These are phyloP conservation scores for Spea bombifrons DNA, from an alignment of 2,113 vertebrate genomes.

Conservation along the genomic window DNA sequence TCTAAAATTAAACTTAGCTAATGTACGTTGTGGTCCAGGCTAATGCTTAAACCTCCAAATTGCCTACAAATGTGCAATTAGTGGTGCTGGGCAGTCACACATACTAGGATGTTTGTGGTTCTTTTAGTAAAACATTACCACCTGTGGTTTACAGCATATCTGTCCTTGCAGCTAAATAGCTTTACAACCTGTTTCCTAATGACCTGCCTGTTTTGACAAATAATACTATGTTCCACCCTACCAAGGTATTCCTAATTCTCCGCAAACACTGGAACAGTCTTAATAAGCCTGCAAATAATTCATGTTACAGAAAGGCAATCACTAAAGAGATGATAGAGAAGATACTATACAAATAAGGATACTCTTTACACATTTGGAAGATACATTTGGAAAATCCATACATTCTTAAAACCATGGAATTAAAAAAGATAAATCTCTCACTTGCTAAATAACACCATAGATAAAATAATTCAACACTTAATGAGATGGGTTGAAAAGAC, in stretches of 20 bases:
- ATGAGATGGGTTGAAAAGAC: no score
- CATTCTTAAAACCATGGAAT: no score
- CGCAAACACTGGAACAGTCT: no score
- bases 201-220: slow-evolving; percentile 28
- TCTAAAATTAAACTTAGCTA: not conserved
- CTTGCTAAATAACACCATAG: no score
- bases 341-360: no score
- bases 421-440: no score
- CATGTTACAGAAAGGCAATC: no score
- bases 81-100: not conserved
- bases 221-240: not conserved
- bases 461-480: no score
- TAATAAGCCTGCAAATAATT: no score
- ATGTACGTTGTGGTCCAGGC: not conserved
- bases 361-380: no score
- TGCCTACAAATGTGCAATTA: slow-evolving; percentile 19
- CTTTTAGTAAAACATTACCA: slow-evolving; percentile 4
- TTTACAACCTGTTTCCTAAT: slow-evolving; percentile 19
- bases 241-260: slow-evolving; percentile 5
- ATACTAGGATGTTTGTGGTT: not conserved
- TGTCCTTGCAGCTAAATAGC: slow-evolving; percentile 29
- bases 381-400: no score
- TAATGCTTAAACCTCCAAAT: not conserved
- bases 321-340: no score
- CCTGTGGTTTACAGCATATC: slow-evolving; percentile 12